Base-by-base conservation (phyloP, 1,140 invertebrate species). In the Berghia stephanieae region DNA sequence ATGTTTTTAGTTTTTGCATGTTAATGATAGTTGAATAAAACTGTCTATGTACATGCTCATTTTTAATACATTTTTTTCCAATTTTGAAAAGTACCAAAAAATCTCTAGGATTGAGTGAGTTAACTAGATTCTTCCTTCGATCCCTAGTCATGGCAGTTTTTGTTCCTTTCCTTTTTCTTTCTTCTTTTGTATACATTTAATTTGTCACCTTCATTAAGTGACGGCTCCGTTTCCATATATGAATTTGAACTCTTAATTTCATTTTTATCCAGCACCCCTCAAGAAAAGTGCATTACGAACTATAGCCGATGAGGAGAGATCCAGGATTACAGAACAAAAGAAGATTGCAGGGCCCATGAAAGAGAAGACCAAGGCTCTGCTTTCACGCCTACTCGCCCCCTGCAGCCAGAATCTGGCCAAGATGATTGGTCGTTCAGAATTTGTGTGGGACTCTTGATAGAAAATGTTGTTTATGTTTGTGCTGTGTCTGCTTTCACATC, bases 261-360 rank as follows among this genome's bases (percentile, higher is more conserved):
- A n/a, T 2, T 73, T 3, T 57, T 3, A n/a, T 16, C 6, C 55
- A 75, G 72, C 42, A 46, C 72, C 72, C 4, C 57, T 75, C 2
- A 63, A 75, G 31, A 57, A 63, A 5, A 63, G 8, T 2, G 36
- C 36, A 10, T 42, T 75, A 4, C 72, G 63, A 27, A 44, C 31
- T 38, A 75, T 75, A 63, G 72, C 72, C 21, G 72, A 75, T 18
- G 72, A 75, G 44, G 72, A 75, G 36, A 60, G 55, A 21, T 60
- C 72, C 10, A 60, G 72, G 55, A n/a, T 75, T 3, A 75, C 72
- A 24, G 3, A 42, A 5, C 72, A 75, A 34, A 60, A 34, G 31
- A 13, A 60, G 18, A 63, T 63, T 24, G 72, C 72, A 13, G 72
- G 72, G 24, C 52, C 52, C 21, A 75, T 75, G 72, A 75, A 63